Evolutionary conservation across 2,888 invertebrate genomes (phyloP), one percentile per base, ranked within the genome.

Genomic region (Hypolimnas misippus): DNA sequence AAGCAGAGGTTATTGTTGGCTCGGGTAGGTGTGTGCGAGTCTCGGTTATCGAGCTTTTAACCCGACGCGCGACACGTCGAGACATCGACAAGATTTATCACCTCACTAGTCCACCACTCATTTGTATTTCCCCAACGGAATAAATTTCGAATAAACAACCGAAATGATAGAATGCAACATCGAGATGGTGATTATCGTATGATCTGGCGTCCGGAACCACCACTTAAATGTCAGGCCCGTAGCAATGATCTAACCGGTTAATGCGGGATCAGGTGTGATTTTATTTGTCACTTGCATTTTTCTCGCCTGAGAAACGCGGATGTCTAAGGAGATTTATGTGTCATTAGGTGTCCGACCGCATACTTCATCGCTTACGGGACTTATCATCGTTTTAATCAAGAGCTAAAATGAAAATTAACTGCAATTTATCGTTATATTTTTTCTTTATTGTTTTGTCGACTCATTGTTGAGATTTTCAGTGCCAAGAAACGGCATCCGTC

Each of bases 1-100:
- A 89, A 87, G 84, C 81, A 63, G 77, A 78, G 86, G 86, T 88
- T 89, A 91, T 91, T 92, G 91, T 92, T 91, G 87, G 85, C 83
- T 77, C 83, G 86, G 86, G 87, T 87, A 87, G 89, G 90, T 88
- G 89, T 88, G 88, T 81, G 62, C 53, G 87, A 78, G 84, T 82
- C 86, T 87, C 86, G 88, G 89, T 89, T 92, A 92, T 92, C 92
- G 90, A 87, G 92, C 89, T 92, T 89, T 91, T 91, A 92, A 90
- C 86, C 89, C 88, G 88, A 87, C 89, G 84, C 76, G 89, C 89
- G 90, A 90, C 91, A 89, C 84, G 84, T 83, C 85, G 84, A 85
- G 86, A 89, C 89, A 87, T 87, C 86, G 84, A 86, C 84, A 82
- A 75, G 85, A 92, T 92, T 91, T 92, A 92, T 90, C 85, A 78